A percentile compares a stretch with the other conserved stretches of the same genome.
These are phyloP conservation scores for Hanleya hanleyi DNA, from an alignment of 2,888 invertebrate species.

Conservation along the genomic window DNA sequence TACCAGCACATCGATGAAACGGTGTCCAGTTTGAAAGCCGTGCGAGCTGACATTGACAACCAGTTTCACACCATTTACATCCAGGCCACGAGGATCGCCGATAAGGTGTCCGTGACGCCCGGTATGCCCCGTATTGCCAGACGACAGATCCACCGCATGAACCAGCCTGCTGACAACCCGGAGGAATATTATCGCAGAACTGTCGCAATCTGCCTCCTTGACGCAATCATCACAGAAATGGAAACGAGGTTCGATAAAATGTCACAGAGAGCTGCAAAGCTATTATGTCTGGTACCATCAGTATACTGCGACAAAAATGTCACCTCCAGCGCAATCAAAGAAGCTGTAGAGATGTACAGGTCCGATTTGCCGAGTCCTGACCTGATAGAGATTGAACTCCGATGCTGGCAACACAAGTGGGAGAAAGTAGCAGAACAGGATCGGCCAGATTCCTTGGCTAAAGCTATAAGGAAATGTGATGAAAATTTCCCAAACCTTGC, in stretches of 20 bases:
- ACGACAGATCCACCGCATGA: not conserved
- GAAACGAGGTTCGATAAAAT: not conserved
- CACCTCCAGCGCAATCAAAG: no score
- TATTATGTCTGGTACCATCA: not conserved
- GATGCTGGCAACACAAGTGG: conserved; percentile 4
- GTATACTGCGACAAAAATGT: no score
- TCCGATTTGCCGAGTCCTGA: not conserved
- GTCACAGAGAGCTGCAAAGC: not conserved
- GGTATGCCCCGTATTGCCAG: not conserved
- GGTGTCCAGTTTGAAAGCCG: not conserved
- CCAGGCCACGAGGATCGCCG: not conserved
- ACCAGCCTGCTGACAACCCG: not conserved
- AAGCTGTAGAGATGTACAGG: not conserved
- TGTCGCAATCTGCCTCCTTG: not conserved
- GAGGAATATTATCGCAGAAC: not conserved
- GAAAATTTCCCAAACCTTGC: not conserved
- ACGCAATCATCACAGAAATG: not conserved
- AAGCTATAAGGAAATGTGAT: not conserved
- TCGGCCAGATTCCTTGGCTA: not conserved
- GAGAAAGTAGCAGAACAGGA: not conserved
- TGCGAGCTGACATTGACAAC: conserved; percentile 8
- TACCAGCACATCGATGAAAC: conserved; percentile 5
- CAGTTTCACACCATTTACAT: conserved; percentile 12
- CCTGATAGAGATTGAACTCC: not conserved
- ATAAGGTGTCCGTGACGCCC: not conserved